A percentile compares a stretch with the other conserved stretches of the same genome.
These are phyloP conservation scores for Uropsilus gracilis DNA, from an alignment of 2,113 vertebrate species.

Conservation along the genomic window DNA sequence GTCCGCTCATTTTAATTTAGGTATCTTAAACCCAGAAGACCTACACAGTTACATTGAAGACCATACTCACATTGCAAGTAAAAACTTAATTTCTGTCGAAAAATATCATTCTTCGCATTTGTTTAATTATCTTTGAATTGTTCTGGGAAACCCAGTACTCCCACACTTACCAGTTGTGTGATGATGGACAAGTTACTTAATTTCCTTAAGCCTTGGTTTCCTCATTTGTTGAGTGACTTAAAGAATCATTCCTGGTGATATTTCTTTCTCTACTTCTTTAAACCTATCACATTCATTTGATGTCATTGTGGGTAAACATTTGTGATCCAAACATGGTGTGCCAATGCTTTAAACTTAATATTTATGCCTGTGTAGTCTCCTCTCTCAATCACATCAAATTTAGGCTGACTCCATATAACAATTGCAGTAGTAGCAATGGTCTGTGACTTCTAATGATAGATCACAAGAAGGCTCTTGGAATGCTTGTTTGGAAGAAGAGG, in stretches of 20 bases:
- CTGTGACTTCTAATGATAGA: not conserved
- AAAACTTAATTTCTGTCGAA: not conserved
- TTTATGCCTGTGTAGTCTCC: not conserved
- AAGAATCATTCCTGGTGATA: not conserved
- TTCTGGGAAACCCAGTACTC: not conserved
- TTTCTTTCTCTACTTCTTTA: not conserved
- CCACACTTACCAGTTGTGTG: not conserved
- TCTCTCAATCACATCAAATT: too few relatives aligned
- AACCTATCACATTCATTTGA: not conserved
- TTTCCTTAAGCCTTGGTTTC: not conserved
- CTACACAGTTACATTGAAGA: not conserved
- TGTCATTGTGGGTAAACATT: not conserved
- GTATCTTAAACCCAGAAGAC: not conserved
- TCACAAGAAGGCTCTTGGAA: not conserved
- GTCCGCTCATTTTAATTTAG: not conserved
- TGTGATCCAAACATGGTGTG: not conserved
- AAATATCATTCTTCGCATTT: not conserved
- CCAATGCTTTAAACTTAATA: not conserved
- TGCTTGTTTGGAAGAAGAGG: not conserved
- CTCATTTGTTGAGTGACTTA: not conserved
- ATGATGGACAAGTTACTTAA: not conserved
- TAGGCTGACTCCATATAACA: not conserved
- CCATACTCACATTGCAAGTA: not conserved
- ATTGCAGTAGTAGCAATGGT: not conserved
- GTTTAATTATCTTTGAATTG: not conserved